Evolutionary conservation across 2,113 vertebrate genomes (phyloP), one percentile per base, ranked within the genome.

Genomic region (Galeopterus variegatus): DNA sequence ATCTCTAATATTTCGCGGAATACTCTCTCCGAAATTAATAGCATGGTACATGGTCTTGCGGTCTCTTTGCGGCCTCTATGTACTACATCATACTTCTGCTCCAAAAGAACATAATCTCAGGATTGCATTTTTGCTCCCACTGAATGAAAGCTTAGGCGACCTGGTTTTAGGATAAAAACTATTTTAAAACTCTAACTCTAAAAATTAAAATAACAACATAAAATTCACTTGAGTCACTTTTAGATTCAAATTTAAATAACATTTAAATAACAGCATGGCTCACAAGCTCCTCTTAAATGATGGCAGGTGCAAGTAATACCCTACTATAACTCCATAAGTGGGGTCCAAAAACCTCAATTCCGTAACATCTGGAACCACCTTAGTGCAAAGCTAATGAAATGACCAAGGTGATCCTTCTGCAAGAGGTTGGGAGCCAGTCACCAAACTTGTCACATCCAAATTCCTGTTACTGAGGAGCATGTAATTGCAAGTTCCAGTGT

Each of bases 151-250:
- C 58, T 95, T 93, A 75, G 36, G 80, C 96, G 79, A 70, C 58
- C 64, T 84, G 94, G 14, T 93, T 93, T 65, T n/a, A 75, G 54
- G 54, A 62, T 79, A 76, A 89, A 93, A 93, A 72, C 26, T 69
- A 82, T 95, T 90, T 96, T 62, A 82, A 97, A 82, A 88, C 73
- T 90, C 50, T 77, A 91, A 60, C 70, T 69, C n/a, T 93, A 76
- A 93, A 87, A 89, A 65, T 92, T 87, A 96, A 96, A 90, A 94
- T 80, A 90, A 86, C 50, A 67, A 31, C 36, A 26, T 88, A 82
- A 93, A 96, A 90, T 13, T 86, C 67, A 73, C 45, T 89, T 56
- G 82, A 87, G 72, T 89, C 9, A 85, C 33, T 67, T 91, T 31
- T 93, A 70, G 26, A 67, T 87, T 86, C 72, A 81, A 92, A 75